Percentiles rank a stretch among this genome's conserved stretches.
These are phyloP conservation scores for Cyclargus thomasi DNA, from an alignment of 1,140 invertebrate species.

Conservation along the genomic window DNA sequence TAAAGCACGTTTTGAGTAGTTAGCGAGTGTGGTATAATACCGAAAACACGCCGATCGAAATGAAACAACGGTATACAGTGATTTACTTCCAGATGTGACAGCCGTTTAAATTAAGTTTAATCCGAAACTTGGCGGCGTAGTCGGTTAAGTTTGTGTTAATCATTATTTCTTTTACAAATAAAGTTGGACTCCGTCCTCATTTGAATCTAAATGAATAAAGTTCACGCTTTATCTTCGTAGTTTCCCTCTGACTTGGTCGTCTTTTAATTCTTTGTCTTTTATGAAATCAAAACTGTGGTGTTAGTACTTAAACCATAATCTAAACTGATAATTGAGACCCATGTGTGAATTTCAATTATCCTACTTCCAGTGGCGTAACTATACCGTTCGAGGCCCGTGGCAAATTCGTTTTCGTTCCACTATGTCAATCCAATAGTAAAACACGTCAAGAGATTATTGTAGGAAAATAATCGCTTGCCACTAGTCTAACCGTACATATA, in stretches of 20 bases:
- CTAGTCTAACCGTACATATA: too few species aligned
- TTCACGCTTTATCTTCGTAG: background rate
- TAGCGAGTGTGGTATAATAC: constrained; percentile 30
- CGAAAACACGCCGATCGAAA: constrained; percentile 20
- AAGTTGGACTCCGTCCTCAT: background rate
- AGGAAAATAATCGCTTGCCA: too few species aligned
- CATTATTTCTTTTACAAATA: constrained; percentile 13
- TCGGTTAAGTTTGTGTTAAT: constrained; percentile 8
- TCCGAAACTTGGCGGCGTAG: background rate
- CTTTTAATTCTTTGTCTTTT: background rate
- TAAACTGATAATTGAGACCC: too few species aligned
- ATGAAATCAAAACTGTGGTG: background rate
- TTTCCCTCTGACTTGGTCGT: background rate
- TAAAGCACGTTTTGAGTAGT: constrained; percentile 28
- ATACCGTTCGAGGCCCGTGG: too few species aligned
- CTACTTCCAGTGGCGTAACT: too few species aligned
- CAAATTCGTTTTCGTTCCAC: too few species aligned
- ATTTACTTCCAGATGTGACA: constrained; percentile 26
- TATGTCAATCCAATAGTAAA: too few species aligned
- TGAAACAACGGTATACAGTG: constrained; percentile 19
- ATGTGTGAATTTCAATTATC: too few species aligned
- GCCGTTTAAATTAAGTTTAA: constrained; percentile 23
- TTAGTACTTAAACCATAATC: too few species aligned
- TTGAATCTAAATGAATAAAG: constrained; percentile 5
- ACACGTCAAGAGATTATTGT: too few species aligned